Evolutionary conservation across 2,113 vertebrate species (phyloP).

Genomic region (Vimba vimba): DNA sequence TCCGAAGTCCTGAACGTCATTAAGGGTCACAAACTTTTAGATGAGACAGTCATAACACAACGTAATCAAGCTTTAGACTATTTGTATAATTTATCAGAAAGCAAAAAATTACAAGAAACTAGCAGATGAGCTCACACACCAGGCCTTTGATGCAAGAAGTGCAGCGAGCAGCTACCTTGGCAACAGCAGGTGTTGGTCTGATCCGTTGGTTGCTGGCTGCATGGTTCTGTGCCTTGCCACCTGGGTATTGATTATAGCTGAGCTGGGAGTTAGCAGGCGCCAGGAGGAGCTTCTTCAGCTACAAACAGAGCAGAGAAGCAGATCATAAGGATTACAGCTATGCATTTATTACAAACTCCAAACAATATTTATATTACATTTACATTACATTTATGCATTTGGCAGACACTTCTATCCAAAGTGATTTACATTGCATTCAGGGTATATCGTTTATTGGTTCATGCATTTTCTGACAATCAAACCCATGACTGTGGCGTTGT

Average conservation of each 20-base stretch:
- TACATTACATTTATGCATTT: background rate
- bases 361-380: background rate
- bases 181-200: conserved; percentile 92
- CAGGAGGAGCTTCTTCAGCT: conserved; percentile 99
- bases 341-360: background rate
- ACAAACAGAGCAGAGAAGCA: conserved; percentile 63
- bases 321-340: background rate
- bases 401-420: background rate
- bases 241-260: conserved; percentile 99
- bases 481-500: background rate
- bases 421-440: background rate
- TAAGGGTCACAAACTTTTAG: background rate
- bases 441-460: background rate
- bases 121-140: conserved; percentile 24
- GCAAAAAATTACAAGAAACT: conserved; percentile 28
- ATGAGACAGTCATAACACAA: background rate
- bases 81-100: conserved; percentile 26
- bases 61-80: conserved; percentile 29
- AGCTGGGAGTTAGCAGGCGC: conserved; percentile 98
- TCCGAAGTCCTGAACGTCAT: background rate
- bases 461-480: conserved; percentile 5
- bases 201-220: conserved; percentile 93
- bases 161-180: conserved; percentile 86
- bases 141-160: conserved; percentile 61
- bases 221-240: conserved; percentile 95